Evolutionary conservation across 2,113 vertebrate genomes (phyloP), one percentile per base, ranked within the genome.

Genomic region (Synodontis membranacea): DNA sequence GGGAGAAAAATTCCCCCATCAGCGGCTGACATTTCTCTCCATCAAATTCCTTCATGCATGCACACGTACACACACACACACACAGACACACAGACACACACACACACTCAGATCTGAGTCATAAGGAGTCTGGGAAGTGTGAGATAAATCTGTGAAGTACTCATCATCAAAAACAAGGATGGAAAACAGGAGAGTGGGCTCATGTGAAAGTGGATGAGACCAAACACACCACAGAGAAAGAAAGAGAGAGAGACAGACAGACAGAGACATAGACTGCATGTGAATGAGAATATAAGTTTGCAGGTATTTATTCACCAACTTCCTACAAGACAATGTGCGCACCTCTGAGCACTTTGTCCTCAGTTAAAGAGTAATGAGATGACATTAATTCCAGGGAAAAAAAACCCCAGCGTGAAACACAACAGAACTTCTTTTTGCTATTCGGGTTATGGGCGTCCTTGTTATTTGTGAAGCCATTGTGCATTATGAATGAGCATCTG

Each of bases 381-480:
- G 7, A 28, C 70, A 23, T 68, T 84, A 14, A 68, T 80, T 44
- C 12, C 8, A 15, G 7, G 2, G 31, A 54, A 5, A 79, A 52
- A 50, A 56, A n/a, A n/a, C n/a, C n/a, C n/a, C n/a, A 15, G 19
- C 11, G 72, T 11, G 34, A 50, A 44, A 86, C 60, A n/a, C 60
- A n/a, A n/a, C 21, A 12, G 58, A 11, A 21, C 25, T 42, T 10
- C 66, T 56, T 80, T 66, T 72, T 37, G 56, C 60, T 37, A 39
- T 66, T 81, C 80, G 48, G 79, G 31, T 37, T 85, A 60, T 54
- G 4, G 72, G 37, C 54, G 5, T 72, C 84, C 58, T 87, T 76
- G 85, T 88, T 84, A 86, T 82, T 83, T 86, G 72, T 85, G 80
- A 88, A 80, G 48, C 56, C 50, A n/a, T 64, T 66, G 50, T 88